phyloP scores from a whole-genome alignment of 2,888 invertebrate species.

The Dicyrtomina minuta region DNA sequence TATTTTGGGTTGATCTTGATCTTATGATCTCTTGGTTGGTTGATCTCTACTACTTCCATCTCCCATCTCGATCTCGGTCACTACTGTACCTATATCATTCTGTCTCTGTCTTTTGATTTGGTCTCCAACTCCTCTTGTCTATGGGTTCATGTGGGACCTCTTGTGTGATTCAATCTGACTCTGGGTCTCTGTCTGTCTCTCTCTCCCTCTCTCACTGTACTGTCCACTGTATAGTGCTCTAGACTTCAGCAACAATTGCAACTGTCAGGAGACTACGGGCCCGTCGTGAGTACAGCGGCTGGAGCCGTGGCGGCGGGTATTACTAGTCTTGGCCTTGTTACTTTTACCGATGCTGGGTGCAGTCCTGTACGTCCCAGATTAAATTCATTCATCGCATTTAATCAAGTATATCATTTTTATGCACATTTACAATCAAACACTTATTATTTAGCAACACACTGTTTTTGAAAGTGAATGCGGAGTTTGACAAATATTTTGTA shows the following conservation, averaged over 20 bases:
- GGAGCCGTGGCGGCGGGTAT: conserved; percentile 27
- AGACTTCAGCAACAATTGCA: conserved; percentile 45
- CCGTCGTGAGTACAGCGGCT: conserved; percentile 31
- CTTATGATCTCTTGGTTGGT: no score
- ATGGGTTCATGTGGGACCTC: no score
- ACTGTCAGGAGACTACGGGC: conserved; percentile 42
- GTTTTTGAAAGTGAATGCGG: background rate
- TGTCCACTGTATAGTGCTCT: conserved; percentile 31
- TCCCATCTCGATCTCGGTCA: no score
- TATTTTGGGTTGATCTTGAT: no score
- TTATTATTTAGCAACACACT: background rate
- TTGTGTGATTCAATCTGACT: no score
- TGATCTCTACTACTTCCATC: no score
- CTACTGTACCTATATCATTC: no score
- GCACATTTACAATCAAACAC: no score
- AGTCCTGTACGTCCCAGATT: conserved; percentile 49
- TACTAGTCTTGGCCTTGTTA: conserved; percentile 33
- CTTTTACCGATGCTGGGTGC: conserved; percentile 47
- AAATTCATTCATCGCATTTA: conserved; percentile 44
- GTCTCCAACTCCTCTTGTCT: no score
- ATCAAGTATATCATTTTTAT: conserved; percentile 30
- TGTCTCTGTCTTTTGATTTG: no score
- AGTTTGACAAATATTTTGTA: background rate
- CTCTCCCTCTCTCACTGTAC: background rate
- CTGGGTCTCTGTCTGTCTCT: background rate